Evolutionary conservation across 2,113 vertebrate species (phyloP).

Genomic region (Ptychochromis oligacanthus): DNA sequence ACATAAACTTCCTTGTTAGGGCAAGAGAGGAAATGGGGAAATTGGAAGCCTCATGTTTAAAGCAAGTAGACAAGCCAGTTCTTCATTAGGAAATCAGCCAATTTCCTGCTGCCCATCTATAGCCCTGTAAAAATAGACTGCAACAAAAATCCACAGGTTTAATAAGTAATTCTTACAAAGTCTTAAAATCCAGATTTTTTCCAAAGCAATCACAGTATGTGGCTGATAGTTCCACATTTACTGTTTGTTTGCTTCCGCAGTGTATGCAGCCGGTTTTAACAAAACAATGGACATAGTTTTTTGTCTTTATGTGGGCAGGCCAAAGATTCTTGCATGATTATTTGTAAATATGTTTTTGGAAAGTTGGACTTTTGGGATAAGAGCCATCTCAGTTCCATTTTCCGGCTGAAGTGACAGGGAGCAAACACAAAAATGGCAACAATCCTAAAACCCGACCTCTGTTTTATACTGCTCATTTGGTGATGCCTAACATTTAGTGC

Average conservation of each 20-base stretch:
- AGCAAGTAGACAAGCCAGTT: slow-evolving; percentile 50
- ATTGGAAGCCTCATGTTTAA: slow-evolving; percentile 60
- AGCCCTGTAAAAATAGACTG: slow-evolving; percentile 36
- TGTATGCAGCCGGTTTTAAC: slow-evolving; percentile 23
- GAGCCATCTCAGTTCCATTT: slow-evolving; percentile 1
- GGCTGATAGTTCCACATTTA: slow-evolving; percentile 16
- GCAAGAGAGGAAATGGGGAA: slow-evolving; percentile 57
- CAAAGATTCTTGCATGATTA: neutral
- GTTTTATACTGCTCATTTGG: slow-evolving; percentile 12
- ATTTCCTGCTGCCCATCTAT: slow-evolving; percentile 61
- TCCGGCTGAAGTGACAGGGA: neutral
- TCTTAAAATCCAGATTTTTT: slow-evolving; percentile 34
- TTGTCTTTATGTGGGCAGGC: neutral
- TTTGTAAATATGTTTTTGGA: slow-evolving; percentile 4
- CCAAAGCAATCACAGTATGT: slow-evolving; percentile 37
- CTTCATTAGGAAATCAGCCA: slow-evolving; percentile 51
- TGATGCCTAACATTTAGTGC: slow-evolving; percentile 5
- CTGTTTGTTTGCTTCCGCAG: slow-evolving; percentile 19
- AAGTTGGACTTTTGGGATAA: neutral
- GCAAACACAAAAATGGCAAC: slow-evolving; percentile 23
- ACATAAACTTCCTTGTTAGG: slow-evolving; percentile 67
- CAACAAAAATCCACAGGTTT: slow-evolving; percentile 20
- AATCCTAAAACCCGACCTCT: neutral
- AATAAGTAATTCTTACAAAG: slow-evolving; percentile 31
- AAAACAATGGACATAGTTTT: neutral